Evolutionary conservation across 53 echinoderm and acorn worm genomes (phyloP).

Genomic region (Holothuria scabra): DNA sequence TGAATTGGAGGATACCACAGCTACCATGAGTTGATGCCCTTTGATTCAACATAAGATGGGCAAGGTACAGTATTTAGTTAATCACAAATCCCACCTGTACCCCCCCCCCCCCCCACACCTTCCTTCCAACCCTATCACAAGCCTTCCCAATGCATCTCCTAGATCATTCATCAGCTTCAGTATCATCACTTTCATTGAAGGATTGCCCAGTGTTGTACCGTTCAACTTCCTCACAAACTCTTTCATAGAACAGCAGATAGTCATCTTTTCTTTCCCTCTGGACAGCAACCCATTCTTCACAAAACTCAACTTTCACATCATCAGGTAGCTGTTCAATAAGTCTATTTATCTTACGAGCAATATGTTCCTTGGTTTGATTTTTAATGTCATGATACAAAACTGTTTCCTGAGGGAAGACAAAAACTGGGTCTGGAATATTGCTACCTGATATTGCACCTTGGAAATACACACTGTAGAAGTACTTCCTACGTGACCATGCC

Average conservation of each 20-base stretch:
- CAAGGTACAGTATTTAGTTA: too few relatives aligned
- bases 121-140: too few relatives aligned
- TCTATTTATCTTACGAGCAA: not conserved
- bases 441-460: not conserved
- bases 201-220: too few relatives aligned
- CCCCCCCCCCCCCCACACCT: too few relatives aligned
- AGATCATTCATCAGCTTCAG: too few relatives aligned
- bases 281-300: not conserved
- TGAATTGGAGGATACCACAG: too few relatives aligned
- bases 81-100: too few relatives aligned
- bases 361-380: slow-evolving; percentile 13
- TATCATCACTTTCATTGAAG: too few relatives aligned
- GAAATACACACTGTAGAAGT: not conserved
- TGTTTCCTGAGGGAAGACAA: not conserved
- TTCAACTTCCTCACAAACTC: not conserved
- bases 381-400: not conserved
- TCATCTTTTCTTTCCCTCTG: slow-evolving; percentile 3
- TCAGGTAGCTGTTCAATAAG: not conserved
- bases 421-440: not conserved
- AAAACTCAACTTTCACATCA: not conserved
- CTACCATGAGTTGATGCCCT: too few relatives aligned
- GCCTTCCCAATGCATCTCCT: too few relatives aligned
- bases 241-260: not conserved
- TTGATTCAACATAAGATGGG: too few relatives aligned
- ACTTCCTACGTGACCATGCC: not conserved